These are phyloP conservation scores for Varanus komodoensis DNA, from an alignment of 2,113 vertebrate species.

Conservation along the genomic window DNA sequence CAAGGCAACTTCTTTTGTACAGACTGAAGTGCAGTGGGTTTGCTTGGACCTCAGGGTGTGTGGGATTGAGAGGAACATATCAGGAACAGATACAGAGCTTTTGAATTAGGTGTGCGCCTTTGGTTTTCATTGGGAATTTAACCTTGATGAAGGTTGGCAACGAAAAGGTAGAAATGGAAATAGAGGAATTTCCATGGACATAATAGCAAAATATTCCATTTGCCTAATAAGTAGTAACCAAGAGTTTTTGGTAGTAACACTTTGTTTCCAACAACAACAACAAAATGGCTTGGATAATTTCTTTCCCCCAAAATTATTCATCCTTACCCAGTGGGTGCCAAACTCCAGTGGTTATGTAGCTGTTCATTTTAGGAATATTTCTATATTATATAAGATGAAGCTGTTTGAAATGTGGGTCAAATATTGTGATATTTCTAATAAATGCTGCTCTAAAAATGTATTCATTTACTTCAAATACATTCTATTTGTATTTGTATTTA, in stretches of 20 bases:
- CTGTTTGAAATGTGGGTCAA: not conserved
- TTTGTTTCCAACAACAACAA: slow-evolving; percentile 4
- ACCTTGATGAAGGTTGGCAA: too few species aligned
- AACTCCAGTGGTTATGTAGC: not conserved
- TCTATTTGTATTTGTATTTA: not conserved
- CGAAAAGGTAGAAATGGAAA: not conserved
- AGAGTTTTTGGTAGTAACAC: slow-evolving; percentile 10
- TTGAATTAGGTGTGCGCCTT: not conserved
- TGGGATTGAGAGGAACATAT: not conserved
- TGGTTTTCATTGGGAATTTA: not conserved
- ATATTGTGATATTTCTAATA: not conserved
- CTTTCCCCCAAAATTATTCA: not conserved
- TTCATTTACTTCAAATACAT: not conserved
- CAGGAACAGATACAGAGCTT: not conserved
- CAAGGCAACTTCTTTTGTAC: not conserved
- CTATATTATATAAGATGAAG: not conserved
- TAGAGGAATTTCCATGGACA: not conserved
- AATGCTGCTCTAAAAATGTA: not conserved
- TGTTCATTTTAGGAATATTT: not conserved
- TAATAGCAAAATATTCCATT: not conserved
- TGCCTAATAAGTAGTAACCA: slow-evolving; percentile 3
- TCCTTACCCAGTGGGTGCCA: not conserved
- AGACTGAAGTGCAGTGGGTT: not conserved
- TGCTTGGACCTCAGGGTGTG: not conserved
- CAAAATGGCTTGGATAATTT: slow-evolving; percentile 16